phyloP scores from a whole-genome alignment of 2,113 vertebrate species.

The Cephalopholis sonnerati region DNA sequence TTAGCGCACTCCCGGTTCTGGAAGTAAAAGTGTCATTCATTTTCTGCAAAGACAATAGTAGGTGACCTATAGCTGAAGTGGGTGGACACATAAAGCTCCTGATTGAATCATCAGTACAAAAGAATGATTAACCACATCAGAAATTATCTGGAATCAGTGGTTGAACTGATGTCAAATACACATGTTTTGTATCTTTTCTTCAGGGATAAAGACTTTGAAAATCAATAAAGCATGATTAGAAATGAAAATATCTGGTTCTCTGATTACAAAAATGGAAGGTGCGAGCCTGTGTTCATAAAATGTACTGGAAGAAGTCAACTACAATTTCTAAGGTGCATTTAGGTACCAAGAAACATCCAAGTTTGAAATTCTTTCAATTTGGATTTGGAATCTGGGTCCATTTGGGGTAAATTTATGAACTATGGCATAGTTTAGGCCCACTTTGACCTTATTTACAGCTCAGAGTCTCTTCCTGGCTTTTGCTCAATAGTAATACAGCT shows the following conservation, averaged over 20 bases:
- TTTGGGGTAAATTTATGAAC: neutral
- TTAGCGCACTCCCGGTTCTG: neutral
- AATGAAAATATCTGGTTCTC: neutral
- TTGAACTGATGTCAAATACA: too few species aligned
- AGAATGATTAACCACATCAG: neutral
- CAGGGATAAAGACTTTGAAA: too few species aligned
- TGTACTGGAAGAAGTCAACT: neutral
- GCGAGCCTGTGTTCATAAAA: neutral
- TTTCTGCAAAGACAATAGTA: conserved; percentile 17
- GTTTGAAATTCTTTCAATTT: neutral
- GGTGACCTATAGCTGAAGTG: conserved; percentile 10
- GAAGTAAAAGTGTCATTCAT: neutral
- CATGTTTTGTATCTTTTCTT: too few species aligned
- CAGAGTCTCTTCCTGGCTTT: neutral
- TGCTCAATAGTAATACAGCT: neutral
- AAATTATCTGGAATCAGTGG: neutral
- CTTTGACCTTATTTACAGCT: neutral
- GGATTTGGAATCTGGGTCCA: neutral
- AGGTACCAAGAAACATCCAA: neutral
- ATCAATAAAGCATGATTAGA: too few species aligned
- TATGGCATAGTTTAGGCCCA: neutral
- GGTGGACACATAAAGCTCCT: conserved; percentile 27
- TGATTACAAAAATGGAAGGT: neutral
- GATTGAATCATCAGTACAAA: conserved; percentile 19
- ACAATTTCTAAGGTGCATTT: neutral